Percentiles rank a stretch among this genome's conserved stretches.
These are phyloP conservation scores for Bicyclus anynana DNA, from an alignment of 1,140 invertebrate species.

Conservation along the genomic window DNA sequence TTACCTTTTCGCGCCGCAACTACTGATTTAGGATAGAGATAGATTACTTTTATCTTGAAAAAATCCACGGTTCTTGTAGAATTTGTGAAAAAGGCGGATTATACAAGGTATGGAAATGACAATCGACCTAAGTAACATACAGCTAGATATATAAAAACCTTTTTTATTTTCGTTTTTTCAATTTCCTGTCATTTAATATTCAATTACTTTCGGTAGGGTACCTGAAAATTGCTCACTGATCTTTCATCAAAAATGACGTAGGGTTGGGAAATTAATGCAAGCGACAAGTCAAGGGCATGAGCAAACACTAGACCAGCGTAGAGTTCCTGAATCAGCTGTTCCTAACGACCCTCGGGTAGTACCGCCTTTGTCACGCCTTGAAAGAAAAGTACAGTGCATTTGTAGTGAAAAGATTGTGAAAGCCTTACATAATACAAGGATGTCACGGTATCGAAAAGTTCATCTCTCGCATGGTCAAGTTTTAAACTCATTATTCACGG, in stretches of 20 bases:
- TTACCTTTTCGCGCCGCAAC: no score
- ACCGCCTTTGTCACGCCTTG: slow-evolving; percentile 2
- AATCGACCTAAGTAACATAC: not conserved
- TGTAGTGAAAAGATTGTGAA: slow-evolving; percentile 1
- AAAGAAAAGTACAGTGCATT: slow-evolving; percentile 10
- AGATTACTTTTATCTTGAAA: no score
- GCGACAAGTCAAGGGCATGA: slow-evolving; percentile 31
- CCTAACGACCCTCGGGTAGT: slow-evolving; percentile 13
- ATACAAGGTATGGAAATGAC: no score
- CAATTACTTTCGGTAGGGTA: slow-evolving; percentile 8
- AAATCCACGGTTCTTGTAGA: no score
- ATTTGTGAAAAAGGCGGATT: no score
- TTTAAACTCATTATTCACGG: no score
- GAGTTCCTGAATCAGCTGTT: slow-evolving; percentile 16
- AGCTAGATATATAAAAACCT: not conserved
- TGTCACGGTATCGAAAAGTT: no score
- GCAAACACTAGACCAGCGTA: slow-evolving; percentile 24
- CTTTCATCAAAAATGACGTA: slow-evolving; percentile 20
- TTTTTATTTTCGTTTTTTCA: not conserved
- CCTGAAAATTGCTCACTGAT: slow-evolving; percentile 21
- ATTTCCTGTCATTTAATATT: slow-evolving; percentile 1
- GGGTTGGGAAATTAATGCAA: slow-evolving; percentile 34
- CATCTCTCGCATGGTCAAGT: no score
- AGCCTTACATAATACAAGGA: not conserved
- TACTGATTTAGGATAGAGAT: no score